Base-by-base conservation (phyloP, 1,140 invertebrate genomes). In the Trachelipus rathkii region DNA sequence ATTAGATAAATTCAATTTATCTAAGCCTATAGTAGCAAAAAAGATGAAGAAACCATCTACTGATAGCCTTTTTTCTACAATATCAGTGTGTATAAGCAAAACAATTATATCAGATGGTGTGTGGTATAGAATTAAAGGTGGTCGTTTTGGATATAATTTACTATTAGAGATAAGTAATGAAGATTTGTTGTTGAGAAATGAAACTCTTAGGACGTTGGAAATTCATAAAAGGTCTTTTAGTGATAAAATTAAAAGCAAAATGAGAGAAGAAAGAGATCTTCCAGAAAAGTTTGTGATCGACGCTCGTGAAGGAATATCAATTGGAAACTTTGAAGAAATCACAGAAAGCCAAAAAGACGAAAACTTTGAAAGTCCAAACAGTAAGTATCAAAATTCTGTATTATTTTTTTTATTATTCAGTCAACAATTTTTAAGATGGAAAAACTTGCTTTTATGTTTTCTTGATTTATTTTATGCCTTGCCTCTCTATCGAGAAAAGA, bases 101-200 rank as follows among this genome's bases (percentile, higher is more conserved):
- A 60, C 11, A 19, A 60, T 60, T 13, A 60, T 60, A 60, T 60
- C 50, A 15, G 50, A 60, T 19, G 50, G 50, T 19, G 19, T 19
- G 11, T 60, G 50, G 50, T 60, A 60, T 19, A 60, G 50, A 60
- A 60, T 60, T 60, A 13, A 60, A 60, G 50, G 50, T 60, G 50
- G 50, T 60, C 50, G 50, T 60, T 60, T 60, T 8, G 50, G 50
- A 15, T 60, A 60, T 19, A 60, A 60, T 60, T 60, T 60, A 8
- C 19, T 60, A 19, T 60, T 60, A 60, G 50, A 60, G 8, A 60
- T 60, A 60, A 60, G 19, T 60, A 60, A 60, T 60, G 50, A 60
- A 60, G 11, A 60, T 8, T 60, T 60, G 19, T 60, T 60, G 19
- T 19, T 60, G 50, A 60, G 11, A 60, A 60, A 60, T 60, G 50